Base-by-base conservation (phyloP, 1,140 invertebrate species). In the Anthonomus grandis region DNA sequence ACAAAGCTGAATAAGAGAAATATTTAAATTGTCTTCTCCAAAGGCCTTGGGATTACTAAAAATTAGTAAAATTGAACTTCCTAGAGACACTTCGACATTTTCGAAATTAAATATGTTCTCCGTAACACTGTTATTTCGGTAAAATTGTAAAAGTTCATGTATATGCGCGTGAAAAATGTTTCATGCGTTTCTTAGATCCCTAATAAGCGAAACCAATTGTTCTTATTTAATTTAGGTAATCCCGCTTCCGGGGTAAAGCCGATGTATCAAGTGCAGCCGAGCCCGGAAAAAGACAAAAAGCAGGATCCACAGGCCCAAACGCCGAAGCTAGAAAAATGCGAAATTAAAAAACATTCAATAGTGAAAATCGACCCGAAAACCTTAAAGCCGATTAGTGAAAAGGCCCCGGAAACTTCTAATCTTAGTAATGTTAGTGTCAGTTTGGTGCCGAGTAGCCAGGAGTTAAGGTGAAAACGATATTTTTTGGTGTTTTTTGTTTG, bases 281-380 rank as follows among this genome's bases (percentile, higher is more conserved):
- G 62, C 58, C 62, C 67, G 0, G 71, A 73, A 24, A 68, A 73
- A 39, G 68, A 71, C 6, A 71, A 74, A 22, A 15, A 24, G 2
- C 49, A 57, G 13, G 17, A 44, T 1, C 39, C 19, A 24, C 34
- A 38, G 5, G 22, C 50, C 10, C 27, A 48, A 36, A 62, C 56
- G 22, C 10, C 25, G 4, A 65, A 65, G 37, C 27, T 46, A 6
- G 59, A 64, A 36, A 54, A 60, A 53, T 25, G 62, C 49, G 38
- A 70, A 45, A 57, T 65, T 54, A 55, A 70, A 53, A 61, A 74
- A 64, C 38, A 75, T 65, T 57, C 74, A 48, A 76, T 83, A 65
- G 81, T 81, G 49, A 83, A 83, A 63, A 81, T 83, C 36, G 81
- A 83, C 64, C 81, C 81, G 2, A 81, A 82, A 65, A 83, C 81